Evolutionary conservation across 1,140 invertebrate genomes (phyloP).

Genomic region (Coboldia fuscipes): DNA sequence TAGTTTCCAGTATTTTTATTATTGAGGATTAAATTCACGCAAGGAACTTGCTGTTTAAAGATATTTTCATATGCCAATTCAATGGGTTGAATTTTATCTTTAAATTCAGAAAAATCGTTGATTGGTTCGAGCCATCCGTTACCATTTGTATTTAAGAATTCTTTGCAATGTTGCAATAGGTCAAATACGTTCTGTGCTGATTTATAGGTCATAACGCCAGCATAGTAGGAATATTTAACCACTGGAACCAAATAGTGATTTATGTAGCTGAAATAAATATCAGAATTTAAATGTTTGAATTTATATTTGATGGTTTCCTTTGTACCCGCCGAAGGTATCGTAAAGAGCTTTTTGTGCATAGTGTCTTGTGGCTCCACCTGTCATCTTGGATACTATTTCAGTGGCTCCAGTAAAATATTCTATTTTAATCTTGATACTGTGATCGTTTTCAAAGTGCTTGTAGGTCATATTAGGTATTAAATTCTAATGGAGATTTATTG

Average conservation of each 20-base stretch:
- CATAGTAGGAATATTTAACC: constrained; percentile 16
- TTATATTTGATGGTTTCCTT: background rate
- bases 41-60: background rate
- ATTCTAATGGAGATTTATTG: too few relatives aligned
- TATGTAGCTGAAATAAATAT: constrained; percentile 7
- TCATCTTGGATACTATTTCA: constrained; percentile 9
- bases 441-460: constrained; percentile 5
- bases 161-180: constrained; percentile 10
- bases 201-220: constrained; percentile 10
- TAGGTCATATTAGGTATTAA: constrained; percentile 6
- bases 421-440: constrained; percentile 10
- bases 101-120: constrained; percentile 6
- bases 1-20: background rate
- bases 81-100: constrained; percentile 2
- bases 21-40: background rate
- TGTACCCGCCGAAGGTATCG: constrained; percentile 14
- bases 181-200: constrained; percentile 9
- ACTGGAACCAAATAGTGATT: constrained; percentile 13
- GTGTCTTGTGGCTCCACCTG: constrained; percentile 5
- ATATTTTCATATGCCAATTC: background rate
- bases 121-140: constrained; percentile 13
- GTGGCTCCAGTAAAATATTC: constrained; percentile 15
- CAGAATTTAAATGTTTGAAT: too few relatives aligned
- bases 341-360: constrained; percentile 13
- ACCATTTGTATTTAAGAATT: constrained; percentile 15